Conservation (phyloP, 2,888 invertebrate species). For the Cataglyphis albicans region DNA sequence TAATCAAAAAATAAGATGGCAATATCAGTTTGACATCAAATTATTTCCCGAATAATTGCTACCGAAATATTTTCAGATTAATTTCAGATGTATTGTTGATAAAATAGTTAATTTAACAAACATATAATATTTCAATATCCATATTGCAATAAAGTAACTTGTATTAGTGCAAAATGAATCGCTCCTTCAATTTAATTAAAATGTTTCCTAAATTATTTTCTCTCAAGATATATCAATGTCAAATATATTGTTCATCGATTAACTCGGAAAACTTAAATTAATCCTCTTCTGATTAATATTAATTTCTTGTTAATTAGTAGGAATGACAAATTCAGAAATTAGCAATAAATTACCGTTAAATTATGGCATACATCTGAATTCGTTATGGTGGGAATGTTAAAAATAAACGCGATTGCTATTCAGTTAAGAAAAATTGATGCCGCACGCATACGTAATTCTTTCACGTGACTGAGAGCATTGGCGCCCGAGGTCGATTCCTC, state of each 20-base stretch:
- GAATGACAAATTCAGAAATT: not conserved
- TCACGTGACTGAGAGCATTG: conserved; percentile 62
- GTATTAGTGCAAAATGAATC: not conserved
- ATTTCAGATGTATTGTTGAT: not conserved
- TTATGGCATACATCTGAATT: not conserved
- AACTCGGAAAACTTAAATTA: not conserved
- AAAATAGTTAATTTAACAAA: not conserved
- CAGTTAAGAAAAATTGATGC: conserved; percentile 55
- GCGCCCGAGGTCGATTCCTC: conserved; percentile 60
- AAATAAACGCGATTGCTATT: not conserved
- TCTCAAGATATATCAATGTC: not conserved
- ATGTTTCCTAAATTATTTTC: not conserved
- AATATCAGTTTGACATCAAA: not conserved
- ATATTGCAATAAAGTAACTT: not conserved
- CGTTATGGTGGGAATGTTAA: not conserved
- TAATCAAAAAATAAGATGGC: not conserved
- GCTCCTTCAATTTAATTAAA: not conserved
- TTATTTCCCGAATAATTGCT: not conserved
- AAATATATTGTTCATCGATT: not conserved
- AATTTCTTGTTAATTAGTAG: not conserved
- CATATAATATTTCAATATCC: not conserved
- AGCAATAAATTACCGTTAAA: not conserved
- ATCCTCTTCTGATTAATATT: not conserved
- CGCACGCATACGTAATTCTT: conserved; percentile 45
- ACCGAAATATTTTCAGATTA: not conserved